A percentile compares a stretch with the other conserved stretches of the same genome.
phyloP scores from a whole-genome alignment of 2,113 vertebrate genomes.

The Brienomyrus brachyistius region DNA sequence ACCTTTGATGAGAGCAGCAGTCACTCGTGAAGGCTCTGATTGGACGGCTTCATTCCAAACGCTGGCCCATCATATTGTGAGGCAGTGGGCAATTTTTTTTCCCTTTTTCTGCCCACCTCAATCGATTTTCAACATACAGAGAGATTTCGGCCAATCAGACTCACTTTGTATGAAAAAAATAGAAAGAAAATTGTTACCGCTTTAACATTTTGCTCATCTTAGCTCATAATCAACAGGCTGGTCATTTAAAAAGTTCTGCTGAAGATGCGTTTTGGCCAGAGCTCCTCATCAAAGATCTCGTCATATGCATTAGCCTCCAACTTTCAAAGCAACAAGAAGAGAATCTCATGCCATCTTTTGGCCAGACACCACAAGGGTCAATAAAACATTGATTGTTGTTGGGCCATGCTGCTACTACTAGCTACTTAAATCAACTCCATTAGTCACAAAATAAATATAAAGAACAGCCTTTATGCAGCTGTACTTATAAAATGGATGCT shows the following conservation, averaged over 20 bases:
- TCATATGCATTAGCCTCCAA: not conserved
- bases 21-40: constrained; percentile 12
- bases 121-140: not conserved
- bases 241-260: not conserved
- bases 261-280: not conserved
- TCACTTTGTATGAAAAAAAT: not conserved
- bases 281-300: not conserved
- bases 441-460: not conserved
- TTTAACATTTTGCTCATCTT: not conserved
- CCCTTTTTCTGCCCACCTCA: not conserved
- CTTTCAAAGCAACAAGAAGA: not conserved
- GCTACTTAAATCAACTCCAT: not conserved
- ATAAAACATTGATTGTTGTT: not conserved
- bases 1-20: constrained; percentile 15
- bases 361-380: not conserved
- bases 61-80: not conserved
- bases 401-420: not conserved
- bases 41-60: constrained; percentile 8
- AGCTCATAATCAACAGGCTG: not conserved
- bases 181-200: not conserved
- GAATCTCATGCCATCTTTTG: not conserved
- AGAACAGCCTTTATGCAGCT: not conserved
- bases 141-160: not conserved
- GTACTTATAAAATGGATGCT: not conserved
- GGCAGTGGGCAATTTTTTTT: not conserved